Conservation (phyloP, 2,113 vertebrate species). For the Notothenia rossii region DNA sequence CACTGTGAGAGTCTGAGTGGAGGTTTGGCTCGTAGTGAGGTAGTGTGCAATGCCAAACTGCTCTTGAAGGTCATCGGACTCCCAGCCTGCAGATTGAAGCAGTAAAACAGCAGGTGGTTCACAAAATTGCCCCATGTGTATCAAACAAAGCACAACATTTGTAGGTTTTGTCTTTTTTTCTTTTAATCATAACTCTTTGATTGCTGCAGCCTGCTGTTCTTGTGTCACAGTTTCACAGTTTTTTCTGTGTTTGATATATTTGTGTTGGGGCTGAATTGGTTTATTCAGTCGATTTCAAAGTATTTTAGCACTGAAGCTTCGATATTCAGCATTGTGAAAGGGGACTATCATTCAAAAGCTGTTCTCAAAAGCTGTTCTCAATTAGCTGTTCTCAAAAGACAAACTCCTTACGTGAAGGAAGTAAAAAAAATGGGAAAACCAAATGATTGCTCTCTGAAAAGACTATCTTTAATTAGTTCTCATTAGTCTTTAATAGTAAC, state of each 20-base stretch:
- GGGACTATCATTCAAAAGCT: slow-evolving; percentile 13
- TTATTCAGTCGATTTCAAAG: neutral
- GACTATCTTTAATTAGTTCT: neutral
- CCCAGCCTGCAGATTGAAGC: slow-evolving; percentile 80
- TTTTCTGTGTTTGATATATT: neutral
- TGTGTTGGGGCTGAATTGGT: neutral
- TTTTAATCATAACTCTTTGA: neutral
- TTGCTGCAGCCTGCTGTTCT: slow-evolving; percentile 3
- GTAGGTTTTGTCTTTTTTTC: neutral
- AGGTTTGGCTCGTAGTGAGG: slow-evolving; percentile 23
- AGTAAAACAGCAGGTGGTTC: slow-evolving; percentile 17
- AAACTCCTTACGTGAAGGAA: neutral
- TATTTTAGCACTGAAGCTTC: neutral
- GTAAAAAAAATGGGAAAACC: too few relatives aligned
- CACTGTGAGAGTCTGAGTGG: slow-evolving; percentile 84
- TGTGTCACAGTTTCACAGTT: slow-evolving; percentile 4
- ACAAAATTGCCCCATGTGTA: slow-evolving; percentile 5
- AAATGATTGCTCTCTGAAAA: slow-evolving; percentile 25
- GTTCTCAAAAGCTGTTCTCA: slow-evolving; percentile 2
- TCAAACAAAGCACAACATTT: slow-evolving; percentile 12
- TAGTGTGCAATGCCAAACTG: slow-evolving; percentile 59
- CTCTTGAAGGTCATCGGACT: slow-evolving; percentile 70
- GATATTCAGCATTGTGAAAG: slow-evolving; percentile 13
- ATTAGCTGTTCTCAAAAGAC: slow-evolving; percentile 10
- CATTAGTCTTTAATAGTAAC: slow-evolving; percentile 15